Evolutionary conservation across 2,888 invertebrate species (phyloP).

Genomic region (Ennomos quercinarius): DNA sequence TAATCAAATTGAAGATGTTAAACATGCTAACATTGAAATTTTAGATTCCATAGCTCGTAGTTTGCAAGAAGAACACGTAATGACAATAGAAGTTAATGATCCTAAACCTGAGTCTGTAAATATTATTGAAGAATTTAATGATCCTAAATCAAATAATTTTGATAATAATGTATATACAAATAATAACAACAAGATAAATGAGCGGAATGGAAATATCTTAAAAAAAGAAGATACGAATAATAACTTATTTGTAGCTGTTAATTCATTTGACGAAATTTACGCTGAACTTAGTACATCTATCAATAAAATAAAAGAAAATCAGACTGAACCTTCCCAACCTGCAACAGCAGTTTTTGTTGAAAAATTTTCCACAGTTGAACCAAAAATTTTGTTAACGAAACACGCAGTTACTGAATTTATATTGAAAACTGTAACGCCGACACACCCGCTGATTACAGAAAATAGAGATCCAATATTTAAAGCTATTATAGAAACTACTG

Average conservation of each 20-base stretch:
- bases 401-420: conserved; percentile 49
- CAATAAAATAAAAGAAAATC: conserved; percentile 17
- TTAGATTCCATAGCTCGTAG: conserved; percentile 77
- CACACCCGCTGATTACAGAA: conserved; percentile 55
- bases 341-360: conserved; percentile 5
- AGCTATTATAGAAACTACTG: conserved; percentile 55
- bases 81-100: conserved; percentile 55
- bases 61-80: conserved; percentile 71
- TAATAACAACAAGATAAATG: too few relatives aligned
- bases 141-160: conserved; percentile 23
- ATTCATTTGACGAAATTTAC: conserved; percentile 79
- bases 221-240: conserved; percentile 66
- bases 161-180: too few relatives aligned
- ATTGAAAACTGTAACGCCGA: conserved; percentile 49
- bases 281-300: conserved; percentile 59
- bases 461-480: conserved; percentile 49
- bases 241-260: conserved; percentile 66
- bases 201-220: conserved; percentile 11
- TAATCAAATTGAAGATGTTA: conserved; percentile 68
- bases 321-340: conserved; percentile 6
- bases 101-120: conserved; percentile 24
- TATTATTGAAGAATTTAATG: conserved; percentile 51
- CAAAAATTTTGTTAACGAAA: conserved; percentile 42
- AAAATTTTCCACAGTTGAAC: conserved; percentile 19
- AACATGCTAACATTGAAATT: conserved; percentile 73